A percentile compares a stretch with the other conserved stretches of the same genome.
Evolutionary conservation across 2,797 vertebrate genomes (phyloP).

Genomic region (Pteronotus mesoamericanus): DNA sequence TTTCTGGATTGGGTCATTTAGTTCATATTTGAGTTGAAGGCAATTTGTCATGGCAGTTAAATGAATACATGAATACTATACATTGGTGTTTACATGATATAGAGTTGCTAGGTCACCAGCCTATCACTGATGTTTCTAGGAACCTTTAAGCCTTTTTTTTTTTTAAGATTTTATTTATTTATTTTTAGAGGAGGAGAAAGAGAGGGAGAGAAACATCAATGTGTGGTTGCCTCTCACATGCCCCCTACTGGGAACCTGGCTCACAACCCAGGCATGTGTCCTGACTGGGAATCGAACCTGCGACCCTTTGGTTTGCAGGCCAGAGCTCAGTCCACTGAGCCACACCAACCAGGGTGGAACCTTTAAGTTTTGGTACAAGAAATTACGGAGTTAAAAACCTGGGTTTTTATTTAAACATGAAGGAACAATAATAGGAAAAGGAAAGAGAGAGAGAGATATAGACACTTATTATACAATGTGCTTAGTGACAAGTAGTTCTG

Average conservation of each 20-base stretch:
- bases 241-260: too few relatives aligned
- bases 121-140: neutral
- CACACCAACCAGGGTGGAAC: too few relatives aligned
- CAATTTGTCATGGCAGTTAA: neutral
- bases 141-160: slow-evolving; percentile 26
- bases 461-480: neutral
- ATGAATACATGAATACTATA: neutral
- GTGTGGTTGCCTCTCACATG: too few relatives aligned
- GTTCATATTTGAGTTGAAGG: neutral
- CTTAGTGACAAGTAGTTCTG: neutral
- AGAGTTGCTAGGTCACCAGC: neutral
- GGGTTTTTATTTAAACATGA: neutral
- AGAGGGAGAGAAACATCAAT: too few relatives aligned
- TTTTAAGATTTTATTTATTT: too few relatives aligned
- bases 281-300: too few relatives aligned
- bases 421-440: neutral
- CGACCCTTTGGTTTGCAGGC: too few relatives aligned
- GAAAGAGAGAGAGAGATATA: neutral
- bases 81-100: neutral
- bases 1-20: slow-evolving; percentile 10
- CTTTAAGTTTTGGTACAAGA: slow-evolving; percentile 27
- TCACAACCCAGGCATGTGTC: too few relatives aligned
- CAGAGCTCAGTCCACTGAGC: too few relatives aligned
- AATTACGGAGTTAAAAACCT: neutral
- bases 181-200: too few relatives aligned